These are phyloP conservation scores for Diplolepis rosae DNA, from an alignment of 2,888 invertebrate species.

Conservation along the genomic window DNA sequence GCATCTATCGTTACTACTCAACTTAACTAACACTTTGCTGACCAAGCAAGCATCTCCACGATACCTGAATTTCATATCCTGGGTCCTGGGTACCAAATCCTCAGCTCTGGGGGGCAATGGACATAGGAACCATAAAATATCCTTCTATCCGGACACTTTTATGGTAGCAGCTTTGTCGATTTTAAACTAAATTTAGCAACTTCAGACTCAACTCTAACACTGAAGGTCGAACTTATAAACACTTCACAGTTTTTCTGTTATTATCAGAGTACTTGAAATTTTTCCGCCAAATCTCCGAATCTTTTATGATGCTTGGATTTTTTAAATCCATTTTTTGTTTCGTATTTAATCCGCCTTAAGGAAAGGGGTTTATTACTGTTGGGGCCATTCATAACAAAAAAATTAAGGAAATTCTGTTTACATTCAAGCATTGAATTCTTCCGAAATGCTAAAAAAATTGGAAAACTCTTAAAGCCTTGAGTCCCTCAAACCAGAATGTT, in stretches of 20 bases:
- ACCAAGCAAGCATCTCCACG: background rate
- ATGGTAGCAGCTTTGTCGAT: constrained; percentile 60
- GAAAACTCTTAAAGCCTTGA: too few relatives aligned
- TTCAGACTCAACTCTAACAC: background rate
- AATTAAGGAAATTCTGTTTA: too few relatives aligned
- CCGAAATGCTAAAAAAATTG: too few relatives aligned
- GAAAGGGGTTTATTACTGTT: background rate
- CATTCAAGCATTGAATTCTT: too few relatives aligned
- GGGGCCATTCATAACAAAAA: too few relatives aligned
- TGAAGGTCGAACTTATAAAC: constrained; percentile 7
- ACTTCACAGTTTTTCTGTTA: background rate
- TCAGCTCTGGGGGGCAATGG: constrained; percentile 30
- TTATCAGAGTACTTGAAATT: background rate
- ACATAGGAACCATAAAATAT: constrained; percentile 60
- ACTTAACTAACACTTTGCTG: constrained; percentile 40
- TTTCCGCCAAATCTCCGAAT: background rate
- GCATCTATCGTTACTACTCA: constrained; percentile 47
- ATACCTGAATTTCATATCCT: constrained; percentile 32
- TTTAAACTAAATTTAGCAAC: background rate
- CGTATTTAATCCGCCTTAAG: background rate
- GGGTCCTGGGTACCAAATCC: constrained; percentile 31
- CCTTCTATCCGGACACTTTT: constrained; percentile 64
- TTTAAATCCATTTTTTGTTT: background rate
- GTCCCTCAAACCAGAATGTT: too few relatives aligned
- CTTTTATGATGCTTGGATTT: background rate